These are phyloP conservation scores for Lordiphosa andalusiaca DNA, from an alignment of 2,888 invertebrate species.

Conservation along the genomic window DNA sequence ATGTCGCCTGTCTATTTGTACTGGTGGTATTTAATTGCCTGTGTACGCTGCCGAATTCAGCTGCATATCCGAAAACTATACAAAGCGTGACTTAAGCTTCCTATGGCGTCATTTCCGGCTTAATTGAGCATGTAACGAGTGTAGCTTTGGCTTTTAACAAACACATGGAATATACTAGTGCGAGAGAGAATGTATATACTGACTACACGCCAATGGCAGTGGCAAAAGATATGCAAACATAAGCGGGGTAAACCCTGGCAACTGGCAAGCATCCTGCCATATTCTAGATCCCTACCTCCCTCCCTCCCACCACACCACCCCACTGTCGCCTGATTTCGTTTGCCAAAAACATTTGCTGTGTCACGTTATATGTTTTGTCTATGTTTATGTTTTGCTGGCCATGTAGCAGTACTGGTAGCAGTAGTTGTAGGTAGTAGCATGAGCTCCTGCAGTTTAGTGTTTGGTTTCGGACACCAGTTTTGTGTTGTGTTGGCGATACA, in stretches of 20 bases:
- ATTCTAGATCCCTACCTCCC: slow-evolving; percentile 1
- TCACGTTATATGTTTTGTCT: slow-evolving; percentile 43
- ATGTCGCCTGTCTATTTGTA: neutral
- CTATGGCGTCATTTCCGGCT: slow-evolving; percentile 55
- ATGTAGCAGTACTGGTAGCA: slow-evolving; percentile 25
- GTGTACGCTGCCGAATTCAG: slow-evolving; percentile 5
- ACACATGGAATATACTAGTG: slow-evolving; percentile 64
- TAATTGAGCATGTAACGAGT: slow-evolving; percentile 73
- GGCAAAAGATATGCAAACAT: slow-evolving; percentile 49
- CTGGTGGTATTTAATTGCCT: too few relatives aligned
- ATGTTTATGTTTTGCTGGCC: slow-evolving; percentile 51
- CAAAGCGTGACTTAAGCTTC: slow-evolving; percentile 61
- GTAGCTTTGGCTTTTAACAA: slow-evolving; percentile 57
- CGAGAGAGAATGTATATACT: slow-evolving; percentile 83
- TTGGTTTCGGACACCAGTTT: slow-evolving; percentile 40
- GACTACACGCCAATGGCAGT: slow-evolving; percentile 16
- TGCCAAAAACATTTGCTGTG: slow-evolving; percentile 43
- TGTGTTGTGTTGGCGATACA: slow-evolving; percentile 31
- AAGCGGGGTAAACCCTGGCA: slow-evolving; percentile 22
- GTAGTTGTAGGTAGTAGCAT: neutral
- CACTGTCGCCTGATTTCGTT: slow-evolving; percentile 34
- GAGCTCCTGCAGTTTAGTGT: slow-evolving; percentile 38
- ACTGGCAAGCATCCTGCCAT: slow-evolving; percentile 26
- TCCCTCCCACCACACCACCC: neutral
- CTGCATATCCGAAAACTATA: slow-evolving; percentile 48